phyloP scores from a whole-genome alignment of 2,888 invertebrate species.

The Ashinkailepas kermadecensis region DNA sequence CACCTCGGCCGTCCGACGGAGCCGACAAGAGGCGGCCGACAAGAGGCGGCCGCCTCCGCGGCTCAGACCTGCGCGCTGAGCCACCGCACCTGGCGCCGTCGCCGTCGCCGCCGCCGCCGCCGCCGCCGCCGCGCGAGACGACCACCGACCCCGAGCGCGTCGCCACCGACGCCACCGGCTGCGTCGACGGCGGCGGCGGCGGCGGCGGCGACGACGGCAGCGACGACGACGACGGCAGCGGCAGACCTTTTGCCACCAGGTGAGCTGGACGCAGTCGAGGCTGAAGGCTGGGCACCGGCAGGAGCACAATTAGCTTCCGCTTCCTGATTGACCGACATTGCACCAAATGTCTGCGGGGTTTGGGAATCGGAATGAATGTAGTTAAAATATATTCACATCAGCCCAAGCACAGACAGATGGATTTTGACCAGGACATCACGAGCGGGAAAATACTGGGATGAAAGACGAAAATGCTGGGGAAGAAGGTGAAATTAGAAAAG shows the following conservation, averaged over 20 bases:
- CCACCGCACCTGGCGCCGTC: background rate
- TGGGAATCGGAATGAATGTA: no score
- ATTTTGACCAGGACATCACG: no score
- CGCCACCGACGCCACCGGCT: background rate
- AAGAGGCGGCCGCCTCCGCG: conserved; percentile 6
- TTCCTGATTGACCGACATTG: no score
- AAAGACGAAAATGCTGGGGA: no score
- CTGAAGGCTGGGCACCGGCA: background rate
- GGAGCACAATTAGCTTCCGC: no score
- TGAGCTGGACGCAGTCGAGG: conserved; percentile 21
- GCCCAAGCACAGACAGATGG: no score
- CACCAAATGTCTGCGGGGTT: no score
- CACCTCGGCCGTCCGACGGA: background rate
- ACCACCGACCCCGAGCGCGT: background rate
- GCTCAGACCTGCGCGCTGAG: conserved; percentile 14
- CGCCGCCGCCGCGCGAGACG: background rate
- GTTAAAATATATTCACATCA: no score
- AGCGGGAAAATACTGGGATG: no score
- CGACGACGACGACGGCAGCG: background rate
- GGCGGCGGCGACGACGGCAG: background rate
- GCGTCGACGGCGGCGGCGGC: background rate
- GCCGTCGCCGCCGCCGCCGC: background rate
- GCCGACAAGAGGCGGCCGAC: background rate
- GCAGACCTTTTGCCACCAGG: conserved; percentile 20
- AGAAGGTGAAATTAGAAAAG: no score